Base-by-base conservation (phyloP, 1,140 invertebrate species). In the Liolophura sinensis region DNA sequence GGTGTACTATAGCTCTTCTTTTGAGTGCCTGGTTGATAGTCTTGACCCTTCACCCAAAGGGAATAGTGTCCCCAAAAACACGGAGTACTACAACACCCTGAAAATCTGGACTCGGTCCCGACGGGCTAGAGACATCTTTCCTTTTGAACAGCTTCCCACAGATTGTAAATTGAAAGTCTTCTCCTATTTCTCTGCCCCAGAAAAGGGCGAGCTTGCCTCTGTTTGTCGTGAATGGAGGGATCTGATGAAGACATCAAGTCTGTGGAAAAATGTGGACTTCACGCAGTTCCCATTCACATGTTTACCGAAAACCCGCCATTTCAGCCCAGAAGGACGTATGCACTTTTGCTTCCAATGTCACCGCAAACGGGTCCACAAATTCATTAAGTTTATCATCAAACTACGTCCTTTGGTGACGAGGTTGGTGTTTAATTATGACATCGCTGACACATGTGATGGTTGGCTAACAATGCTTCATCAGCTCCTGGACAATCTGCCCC, bases 361-460 rank as follows among this genome's bases (percentile, higher is more conserved):
- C 63, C 68, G 74, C 25, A 69, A 68, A 62, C 68, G 80, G 63
- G 73, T 82, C 24, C 65, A 73, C 64, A 25, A 52, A 22, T 78
- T 78, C 67, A 50, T 73, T 57, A 52, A 73, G 27, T 75, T 73
- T 62, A 48, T 82, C 47, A 56, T 69, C 15, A 55, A 20, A 1
- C 67, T 81, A 15, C 65, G 62, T 46, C 81, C 82, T 25, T 47
- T 72, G n/a, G 54, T 82, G 22, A 70, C 70, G 60, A 70, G 71
- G 40, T 69, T 84, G 6, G 73, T 77, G 31, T 83, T 84, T 64
- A 75, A 77, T 52, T 80, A 79, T 64, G 80, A 84, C 65, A 80
- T 84, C 51, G 76, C 66, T 20, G 76, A 82, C 57, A 40, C 67
- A 20, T 67, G 67, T 31, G 78, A 79, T 64, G 70, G 77, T 14